phyloP scores from a whole-genome alignment of 2,113 vertebrate genomes.

The Sturnus vulgaris region DNA sequence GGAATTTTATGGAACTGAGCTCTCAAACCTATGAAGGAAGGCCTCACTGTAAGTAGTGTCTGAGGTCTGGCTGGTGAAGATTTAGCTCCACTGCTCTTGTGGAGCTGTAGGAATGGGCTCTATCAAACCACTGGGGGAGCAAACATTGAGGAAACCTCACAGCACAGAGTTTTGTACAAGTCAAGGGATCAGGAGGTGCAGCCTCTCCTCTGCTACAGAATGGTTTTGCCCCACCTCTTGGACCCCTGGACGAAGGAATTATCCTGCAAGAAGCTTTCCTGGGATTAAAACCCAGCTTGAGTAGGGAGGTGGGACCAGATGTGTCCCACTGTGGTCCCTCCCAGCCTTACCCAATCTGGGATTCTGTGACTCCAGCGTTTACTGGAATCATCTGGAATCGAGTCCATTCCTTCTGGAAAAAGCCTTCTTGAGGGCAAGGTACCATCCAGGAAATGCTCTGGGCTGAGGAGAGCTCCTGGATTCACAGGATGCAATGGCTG shows the following conservation, averaged over 20 bases:
- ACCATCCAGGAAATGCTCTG: neutral
- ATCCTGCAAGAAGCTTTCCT: neutral
- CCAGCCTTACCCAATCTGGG: neutral
- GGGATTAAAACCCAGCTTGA: neutral
- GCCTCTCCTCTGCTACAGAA: neutral
- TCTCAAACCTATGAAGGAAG: neutral
- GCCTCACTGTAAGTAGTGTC: neutral
- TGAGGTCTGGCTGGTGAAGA: neutral
- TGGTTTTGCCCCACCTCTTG: neutral
- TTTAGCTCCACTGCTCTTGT: neutral
- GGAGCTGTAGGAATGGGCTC: neutral
- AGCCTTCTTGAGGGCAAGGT: neutral
- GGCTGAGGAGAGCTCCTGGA: neutral
- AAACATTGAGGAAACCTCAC: rapidly evolving
- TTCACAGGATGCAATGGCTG: neutral
- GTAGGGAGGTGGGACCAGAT: neutral
- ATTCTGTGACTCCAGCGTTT: neutral
- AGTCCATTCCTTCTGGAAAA: neutral
- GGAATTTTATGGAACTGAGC: neutral
- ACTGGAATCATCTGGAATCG: neutral
- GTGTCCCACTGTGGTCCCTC: neutral
- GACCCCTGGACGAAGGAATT: rapidly evolving
- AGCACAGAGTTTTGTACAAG: neutral
- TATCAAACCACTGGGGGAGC: neutral
- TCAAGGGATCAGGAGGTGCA: neutral